Conservation (phyloP, 2,113 vertebrate genomes). For the Mustelus asterias region DNA sequence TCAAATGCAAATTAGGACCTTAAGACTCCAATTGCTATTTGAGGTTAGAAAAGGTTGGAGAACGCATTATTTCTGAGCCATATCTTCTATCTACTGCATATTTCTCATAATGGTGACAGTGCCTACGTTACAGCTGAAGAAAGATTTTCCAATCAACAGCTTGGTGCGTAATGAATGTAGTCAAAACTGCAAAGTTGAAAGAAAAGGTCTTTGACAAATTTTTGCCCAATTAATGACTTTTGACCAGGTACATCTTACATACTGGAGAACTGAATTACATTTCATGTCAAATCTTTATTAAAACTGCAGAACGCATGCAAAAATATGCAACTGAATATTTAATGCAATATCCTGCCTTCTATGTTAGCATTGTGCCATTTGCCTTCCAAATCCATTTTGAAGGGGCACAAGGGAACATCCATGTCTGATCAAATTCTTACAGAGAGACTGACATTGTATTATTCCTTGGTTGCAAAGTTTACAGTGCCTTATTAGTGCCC, state of each 20-base stretch:
- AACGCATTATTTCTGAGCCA: background rate
- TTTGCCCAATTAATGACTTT: background rate
- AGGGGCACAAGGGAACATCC: background rate
- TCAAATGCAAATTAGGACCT: background rate
- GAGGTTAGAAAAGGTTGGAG: background rate
- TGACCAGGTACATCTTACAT: background rate
- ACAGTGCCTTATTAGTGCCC: background rate
- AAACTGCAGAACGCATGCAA: background rate
- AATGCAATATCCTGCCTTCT: background rate
- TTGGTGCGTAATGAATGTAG: background rate
- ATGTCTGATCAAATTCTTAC: background rate
- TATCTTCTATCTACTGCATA: background rate
- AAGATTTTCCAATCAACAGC: background rate
- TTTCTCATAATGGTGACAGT: background rate
- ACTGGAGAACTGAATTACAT: background rate
- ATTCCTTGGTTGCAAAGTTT: background rate
- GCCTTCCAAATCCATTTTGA: background rate
- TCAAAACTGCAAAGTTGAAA: background rate
- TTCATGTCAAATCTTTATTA: background rate
- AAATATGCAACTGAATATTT: background rate
- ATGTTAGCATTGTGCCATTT: background rate
- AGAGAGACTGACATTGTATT: background rate
- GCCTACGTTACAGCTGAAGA: background rate
- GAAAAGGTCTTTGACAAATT: background rate
- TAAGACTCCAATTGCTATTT: background rate